These are phyloP conservation scores for Acleris emargana DNA, from an alignment of 2,888 invertebrate genomes.

Conservation along the genomic window DNA sequence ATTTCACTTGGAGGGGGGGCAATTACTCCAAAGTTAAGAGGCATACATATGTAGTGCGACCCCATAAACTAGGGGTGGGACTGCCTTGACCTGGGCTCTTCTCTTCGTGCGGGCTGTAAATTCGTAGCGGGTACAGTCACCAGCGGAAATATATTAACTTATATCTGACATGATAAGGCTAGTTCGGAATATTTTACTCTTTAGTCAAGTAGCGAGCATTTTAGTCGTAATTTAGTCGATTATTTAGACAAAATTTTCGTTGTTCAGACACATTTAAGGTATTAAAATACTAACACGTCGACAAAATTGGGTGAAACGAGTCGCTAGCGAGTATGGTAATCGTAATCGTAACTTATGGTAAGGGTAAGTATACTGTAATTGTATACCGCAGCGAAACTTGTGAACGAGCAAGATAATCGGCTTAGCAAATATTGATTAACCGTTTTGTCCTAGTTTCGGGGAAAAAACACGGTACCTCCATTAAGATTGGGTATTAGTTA, in stretches of 20 bases:
- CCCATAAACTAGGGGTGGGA: conserved; percentile 41
- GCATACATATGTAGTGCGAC: conserved; percentile 19
- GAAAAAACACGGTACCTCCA: conserved; percentile 21
- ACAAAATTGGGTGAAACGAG: no score
- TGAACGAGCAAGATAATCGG: conserved; percentile 24
- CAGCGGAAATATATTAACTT: no score
- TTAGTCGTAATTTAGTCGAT: no score
- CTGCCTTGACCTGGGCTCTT: conserved; percentile 52
- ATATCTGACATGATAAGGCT: no score
- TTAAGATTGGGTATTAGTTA: conserved; percentile 16
- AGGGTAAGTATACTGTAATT: conserved; percentile 22
- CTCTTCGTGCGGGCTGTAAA: conserved; percentile 36
- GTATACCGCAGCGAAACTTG: conserved; percentile 8
- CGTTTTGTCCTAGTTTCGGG: conserved; percentile 26
- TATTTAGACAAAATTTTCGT: no score
- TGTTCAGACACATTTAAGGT: no score
- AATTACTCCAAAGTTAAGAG: background rate
- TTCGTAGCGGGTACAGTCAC: conserved; percentile 7
- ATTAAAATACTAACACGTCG: no score
- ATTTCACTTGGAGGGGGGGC: background rate
- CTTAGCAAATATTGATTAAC: conserved; percentile 36
- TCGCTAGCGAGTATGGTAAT: no score
- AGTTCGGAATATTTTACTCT: no score
- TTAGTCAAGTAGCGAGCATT: no score
- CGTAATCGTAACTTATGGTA: no score